A percentile compares a stretch with the other conserved stretches of the same genome.
phyloP scores from a whole-genome alignment of 2,113 vertebrate species.

The Apistogramma diplotaenia region DNA sequence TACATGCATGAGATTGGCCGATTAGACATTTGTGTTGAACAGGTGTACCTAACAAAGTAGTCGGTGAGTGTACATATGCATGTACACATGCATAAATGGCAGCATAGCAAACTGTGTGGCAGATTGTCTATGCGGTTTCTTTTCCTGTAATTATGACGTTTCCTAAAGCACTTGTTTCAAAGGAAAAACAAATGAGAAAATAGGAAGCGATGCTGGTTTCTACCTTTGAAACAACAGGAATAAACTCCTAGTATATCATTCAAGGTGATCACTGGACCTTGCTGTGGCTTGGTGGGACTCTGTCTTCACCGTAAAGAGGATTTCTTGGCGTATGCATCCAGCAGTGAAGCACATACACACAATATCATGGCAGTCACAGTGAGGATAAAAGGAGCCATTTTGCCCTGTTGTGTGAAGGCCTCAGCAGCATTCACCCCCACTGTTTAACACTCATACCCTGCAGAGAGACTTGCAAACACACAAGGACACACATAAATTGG shows the following conservation, averaged over 20 bases:
- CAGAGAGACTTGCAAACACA: conserved; percentile 8
- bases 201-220: background rate
- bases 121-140: conserved; percentile 32
- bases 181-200: conserved; percentile 9
- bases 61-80: background rate
- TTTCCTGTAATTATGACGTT: conserved; percentile 48
- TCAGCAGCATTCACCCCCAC: conserved; percentile 27
- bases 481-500: conserved; percentile 17
- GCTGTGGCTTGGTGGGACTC: conserved; percentile 15
- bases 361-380: conserved; percentile 29
- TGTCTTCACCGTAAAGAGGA: conserved; percentile 19
- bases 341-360: conserved; percentile 33
- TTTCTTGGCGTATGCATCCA: conserved; percentile 37
- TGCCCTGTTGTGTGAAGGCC: conserved; percentile 49
- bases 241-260: conserved; percentile 19
- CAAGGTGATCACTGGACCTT: conserved; percentile 33
- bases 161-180: conserved; percentile 24
- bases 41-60: background rate
- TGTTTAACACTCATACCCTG: conserved; percentile 33
- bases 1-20: background rate
- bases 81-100: background rate
- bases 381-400: conserved; percentile 63
- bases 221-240: conserved; percentile 18
- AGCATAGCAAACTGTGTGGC: conserved; percentile 30
- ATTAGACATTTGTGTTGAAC: background rate